Evolutionary conservation across 64 coral and sea anemone species (phyloP).

Genomic region (Acropora tenuis): DNA sequence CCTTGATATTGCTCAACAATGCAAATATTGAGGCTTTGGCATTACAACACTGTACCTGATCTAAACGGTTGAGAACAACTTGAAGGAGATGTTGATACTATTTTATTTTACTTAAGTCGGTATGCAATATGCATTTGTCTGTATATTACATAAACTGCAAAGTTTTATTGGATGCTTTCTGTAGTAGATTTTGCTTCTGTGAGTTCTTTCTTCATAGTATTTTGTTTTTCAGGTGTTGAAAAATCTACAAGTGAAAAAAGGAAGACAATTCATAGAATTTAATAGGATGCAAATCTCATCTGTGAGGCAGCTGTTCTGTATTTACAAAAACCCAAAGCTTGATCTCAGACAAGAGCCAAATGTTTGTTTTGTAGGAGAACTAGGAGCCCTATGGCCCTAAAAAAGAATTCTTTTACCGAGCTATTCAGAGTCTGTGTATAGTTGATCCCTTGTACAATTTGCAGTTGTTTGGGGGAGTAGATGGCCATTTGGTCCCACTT

Average conservation of each 20-base stretch:
- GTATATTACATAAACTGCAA: too few relatives aligned
- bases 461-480: slow-evolving; percentile 67
- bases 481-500: slow-evolving; percentile 28
- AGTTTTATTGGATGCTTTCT: neutral
- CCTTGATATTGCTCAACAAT: neutral
- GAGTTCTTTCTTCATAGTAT: neutral
- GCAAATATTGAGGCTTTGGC: neutral
- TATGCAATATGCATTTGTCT: too few relatives aligned
- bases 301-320: slow-evolving; percentile 64
- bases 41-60: neutral
- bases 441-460: slow-evolving; percentile 58
- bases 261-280: slow-evolving; percentile 59
- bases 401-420: neutral
- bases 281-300: slow-evolving; percentile 69
- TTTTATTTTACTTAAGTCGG: too few relatives aligned
- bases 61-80: neutral
- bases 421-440: neutral
- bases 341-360: slow-evolving; percentile 27
- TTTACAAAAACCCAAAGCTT: slow-evolving; percentile 45
- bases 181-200: neutral
- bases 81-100: neutral
- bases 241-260: slow-evolving; percentile 16
- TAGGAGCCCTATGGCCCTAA: slow-evolving; percentile 23
- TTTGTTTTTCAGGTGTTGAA: neutral
- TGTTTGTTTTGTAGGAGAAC: slow-evolving; percentile 10